Percentiles rank a stretch among this genome's conserved stretches.
phyloP scores from a whole-genome alignment of 2,797 vertebrate species.

The Thunnus albacares region DNA sequence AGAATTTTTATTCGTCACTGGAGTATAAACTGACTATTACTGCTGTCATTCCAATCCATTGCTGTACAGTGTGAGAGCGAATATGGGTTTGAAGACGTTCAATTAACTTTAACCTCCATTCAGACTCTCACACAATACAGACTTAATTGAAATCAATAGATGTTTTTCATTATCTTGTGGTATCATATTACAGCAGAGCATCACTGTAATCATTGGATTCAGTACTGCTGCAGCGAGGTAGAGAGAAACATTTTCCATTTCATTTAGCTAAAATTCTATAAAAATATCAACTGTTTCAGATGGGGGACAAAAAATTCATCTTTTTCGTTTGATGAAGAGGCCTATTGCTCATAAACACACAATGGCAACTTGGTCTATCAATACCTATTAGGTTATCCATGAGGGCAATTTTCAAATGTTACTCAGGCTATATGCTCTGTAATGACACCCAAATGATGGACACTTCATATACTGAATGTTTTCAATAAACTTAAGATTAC shows the following conservation, averaged over 20 bases:
- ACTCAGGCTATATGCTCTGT: not conserved
- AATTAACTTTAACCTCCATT: conserved; percentile 45
- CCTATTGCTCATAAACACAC: not conserved
- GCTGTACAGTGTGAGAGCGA: conserved; percentile 25
- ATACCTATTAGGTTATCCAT: not conserved
- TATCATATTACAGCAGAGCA: conserved; percentile 13
- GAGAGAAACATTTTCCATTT: not conserved
- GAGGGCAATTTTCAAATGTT: not conserved
- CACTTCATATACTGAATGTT: no score
- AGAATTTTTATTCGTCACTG: conserved; percentile 53
- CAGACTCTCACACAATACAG: conserved; percentile 22
- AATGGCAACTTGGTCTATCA: not conserved
- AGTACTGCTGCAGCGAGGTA: not conserved
- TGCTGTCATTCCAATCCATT: conserved; percentile 34
- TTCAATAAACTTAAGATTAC: no score
- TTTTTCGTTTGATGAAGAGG: not conserved
- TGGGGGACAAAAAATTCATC: not conserved
- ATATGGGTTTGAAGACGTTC: conserved; percentile 34
- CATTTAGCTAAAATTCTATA: not conserved
- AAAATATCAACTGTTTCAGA: not conserved
- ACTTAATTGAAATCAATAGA: conserved; percentile 63
- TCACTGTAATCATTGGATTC: not conserved
- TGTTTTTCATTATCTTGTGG: conserved; percentile 40
- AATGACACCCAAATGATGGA: not conserved
- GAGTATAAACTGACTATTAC: conserved; percentile 39